phyloP scores from a whole-genome alignment of 2,113 vertebrate genomes.

The Anhinga rufa region DNA sequence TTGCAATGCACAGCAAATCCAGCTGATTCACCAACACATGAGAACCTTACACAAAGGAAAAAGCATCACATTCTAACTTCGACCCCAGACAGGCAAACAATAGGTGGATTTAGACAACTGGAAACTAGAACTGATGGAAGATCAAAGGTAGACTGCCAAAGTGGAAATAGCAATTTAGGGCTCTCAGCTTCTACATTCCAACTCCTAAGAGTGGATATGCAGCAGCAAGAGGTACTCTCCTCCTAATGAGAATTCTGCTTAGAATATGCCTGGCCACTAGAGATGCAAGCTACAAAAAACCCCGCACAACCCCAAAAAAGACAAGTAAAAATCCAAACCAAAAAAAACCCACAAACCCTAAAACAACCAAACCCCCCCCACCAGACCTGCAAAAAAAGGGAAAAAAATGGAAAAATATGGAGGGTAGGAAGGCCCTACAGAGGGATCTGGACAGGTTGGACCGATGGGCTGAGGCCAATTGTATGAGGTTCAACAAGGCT shows the following conservation, averaged over 20 bases:
- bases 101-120: not conserved
- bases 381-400: not conserved
- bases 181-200: not conserved
- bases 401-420: not conserved
- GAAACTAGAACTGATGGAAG: not conserved
- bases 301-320: not conserved
- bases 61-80: not conserved
- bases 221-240: not conserved
- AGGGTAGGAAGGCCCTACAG: not conserved
- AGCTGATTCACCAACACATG: not conserved
- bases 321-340: no score
- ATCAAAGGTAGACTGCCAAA: not conserved
- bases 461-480: not conserved
- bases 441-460: not conserved
- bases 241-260: not conserved
- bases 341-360: no score
- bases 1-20: not conserved
- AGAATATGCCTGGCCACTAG: not conserved
- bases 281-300: not conserved
- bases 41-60: not conserved
- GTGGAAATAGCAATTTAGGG: not conserved
- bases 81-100: not conserved
- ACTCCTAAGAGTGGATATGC: not conserved
- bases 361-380: rapidly evolving
- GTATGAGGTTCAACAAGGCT: not conserved